These are phyloP conservation scores for Schizaphis graminum DNA, from an alignment of 2,888 invertebrate species.

Conservation along the genomic window DNA sequence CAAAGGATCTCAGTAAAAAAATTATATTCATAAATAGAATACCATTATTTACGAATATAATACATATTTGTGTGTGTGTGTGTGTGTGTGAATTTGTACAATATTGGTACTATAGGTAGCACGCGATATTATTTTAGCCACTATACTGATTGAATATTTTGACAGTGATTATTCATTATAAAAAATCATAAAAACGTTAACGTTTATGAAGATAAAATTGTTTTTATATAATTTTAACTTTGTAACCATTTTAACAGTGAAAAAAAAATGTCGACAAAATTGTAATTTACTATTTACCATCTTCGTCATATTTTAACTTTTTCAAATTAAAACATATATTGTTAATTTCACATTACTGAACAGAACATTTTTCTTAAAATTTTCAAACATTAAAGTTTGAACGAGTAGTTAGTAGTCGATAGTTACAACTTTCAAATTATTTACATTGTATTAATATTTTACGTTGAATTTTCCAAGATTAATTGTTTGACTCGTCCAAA, in stretches of 20 bases:
- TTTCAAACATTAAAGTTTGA: background rate
- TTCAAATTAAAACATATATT: background rate
- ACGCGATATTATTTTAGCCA: background rate
- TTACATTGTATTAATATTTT: no score
- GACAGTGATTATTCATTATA: background rate
- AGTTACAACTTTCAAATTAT: no score
- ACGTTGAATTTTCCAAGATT: background rate
- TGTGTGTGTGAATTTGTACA: background rate
- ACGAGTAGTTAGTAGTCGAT: background rate
- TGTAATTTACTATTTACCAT: background rate
- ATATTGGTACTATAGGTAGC: background rate
- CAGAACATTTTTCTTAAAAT: background rate
- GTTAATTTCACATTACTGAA: background rate
- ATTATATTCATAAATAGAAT: background rate
- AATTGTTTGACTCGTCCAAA: background rate
- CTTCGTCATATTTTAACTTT: background rate
- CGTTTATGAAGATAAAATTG: background rate
- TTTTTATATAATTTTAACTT: background rate
- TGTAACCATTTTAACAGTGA: background rate
- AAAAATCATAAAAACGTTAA: background rate
- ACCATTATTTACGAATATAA: background rate
- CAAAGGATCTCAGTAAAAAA: background rate
- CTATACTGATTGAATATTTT: background rate
- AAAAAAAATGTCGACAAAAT: background rate
- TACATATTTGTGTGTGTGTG: background rate